Percentiles rank a stretch among this genome's conserved stretches.
Conservation (phyloP, 1,140 invertebrate genomes). For the Liolophura sinensis region DNA sequence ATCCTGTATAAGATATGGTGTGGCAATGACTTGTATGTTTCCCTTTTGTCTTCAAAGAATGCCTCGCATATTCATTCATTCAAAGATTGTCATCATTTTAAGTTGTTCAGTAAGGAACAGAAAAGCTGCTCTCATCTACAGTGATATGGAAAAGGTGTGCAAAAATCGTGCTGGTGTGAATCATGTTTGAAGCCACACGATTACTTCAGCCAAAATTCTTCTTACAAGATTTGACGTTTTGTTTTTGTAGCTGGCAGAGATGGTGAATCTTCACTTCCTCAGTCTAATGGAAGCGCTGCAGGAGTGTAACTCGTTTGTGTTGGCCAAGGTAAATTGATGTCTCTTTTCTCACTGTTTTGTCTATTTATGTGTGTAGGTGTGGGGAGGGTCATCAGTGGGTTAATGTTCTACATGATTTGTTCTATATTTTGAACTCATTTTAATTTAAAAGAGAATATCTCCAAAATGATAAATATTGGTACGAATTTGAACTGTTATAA, state of each 20-base stretch:
- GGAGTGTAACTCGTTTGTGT: slow-evolving; percentile 91
- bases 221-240: slow-evolving; percentile 5
- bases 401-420: too few species aligned
- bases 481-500: neutral
- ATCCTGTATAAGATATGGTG: too few species aligned
- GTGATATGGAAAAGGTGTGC: too few species aligned
- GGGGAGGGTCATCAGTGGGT: neutral
- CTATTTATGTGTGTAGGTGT: neutral
- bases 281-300: slow-evolving; percentile 93
- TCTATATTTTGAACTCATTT: too few species aligned
- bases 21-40: too few species aligned
- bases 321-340: slow-evolving; percentile 62
- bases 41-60: too few species aligned
- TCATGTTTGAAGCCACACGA: neutral
- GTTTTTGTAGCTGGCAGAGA: slow-evolving; percentile 82
- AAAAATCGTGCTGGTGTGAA: too few species aligned
- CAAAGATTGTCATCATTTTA: too few species aligned
- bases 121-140: too few species aligned
- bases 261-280: slow-evolving; percentile 96
- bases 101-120: too few species aligned
- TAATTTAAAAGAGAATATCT: too few species aligned
- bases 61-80: too few species aligned
- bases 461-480: slow-evolving; percentile 1
- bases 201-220: neutral
- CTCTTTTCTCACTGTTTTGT: neutral